These are phyloP conservation scores for Prionailurus bengalensis DNA, from an alignment of 2,113 vertebrate genomes.

Conservation along the genomic window DNA sequence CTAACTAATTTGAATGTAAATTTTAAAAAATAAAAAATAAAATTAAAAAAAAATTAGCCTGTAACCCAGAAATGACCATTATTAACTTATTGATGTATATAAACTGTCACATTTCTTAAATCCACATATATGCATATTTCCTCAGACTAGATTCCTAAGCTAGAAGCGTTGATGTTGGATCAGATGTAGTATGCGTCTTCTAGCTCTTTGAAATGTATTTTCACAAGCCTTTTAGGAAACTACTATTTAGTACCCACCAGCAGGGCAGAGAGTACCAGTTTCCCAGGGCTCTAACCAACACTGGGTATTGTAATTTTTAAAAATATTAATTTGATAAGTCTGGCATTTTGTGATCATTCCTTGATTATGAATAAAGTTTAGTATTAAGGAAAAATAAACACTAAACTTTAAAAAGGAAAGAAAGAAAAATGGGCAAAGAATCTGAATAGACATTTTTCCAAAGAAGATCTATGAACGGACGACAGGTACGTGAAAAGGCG, in stretches of 20 bases:
- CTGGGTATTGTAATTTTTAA: not conserved
- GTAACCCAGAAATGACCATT: constrained; percentile 30
- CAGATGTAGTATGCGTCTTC: not conserved
- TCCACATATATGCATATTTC: not conserved
- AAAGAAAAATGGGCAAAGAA: not conserved
- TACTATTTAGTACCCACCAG: not conserved
- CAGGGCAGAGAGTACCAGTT: not conserved
- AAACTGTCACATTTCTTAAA: not conserved
- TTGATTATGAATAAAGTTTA: constrained; percentile 46
- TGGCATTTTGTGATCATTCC: constrained; percentile 34
- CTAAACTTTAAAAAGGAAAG: no score
- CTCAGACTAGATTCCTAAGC: not conserved
- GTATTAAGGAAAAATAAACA: not conserved
- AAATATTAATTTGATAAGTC: constrained; percentile 50
- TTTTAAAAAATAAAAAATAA: no score
- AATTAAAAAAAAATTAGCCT: not conserved
- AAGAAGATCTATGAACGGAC: not conserved
- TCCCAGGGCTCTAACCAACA: not conserved
- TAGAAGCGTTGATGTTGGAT: not conserved
- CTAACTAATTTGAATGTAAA: no score
- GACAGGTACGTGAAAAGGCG: not conserved
- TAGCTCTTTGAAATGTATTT: constrained; percentile 18
- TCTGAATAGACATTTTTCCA: not conserved
- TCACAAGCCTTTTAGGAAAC: constrained; percentile 40
- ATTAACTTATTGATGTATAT: not conserved